Evolutionary conservation across 2,888 invertebrate genomes (phyloP).

Genomic region (Thera britannica): DNA sequence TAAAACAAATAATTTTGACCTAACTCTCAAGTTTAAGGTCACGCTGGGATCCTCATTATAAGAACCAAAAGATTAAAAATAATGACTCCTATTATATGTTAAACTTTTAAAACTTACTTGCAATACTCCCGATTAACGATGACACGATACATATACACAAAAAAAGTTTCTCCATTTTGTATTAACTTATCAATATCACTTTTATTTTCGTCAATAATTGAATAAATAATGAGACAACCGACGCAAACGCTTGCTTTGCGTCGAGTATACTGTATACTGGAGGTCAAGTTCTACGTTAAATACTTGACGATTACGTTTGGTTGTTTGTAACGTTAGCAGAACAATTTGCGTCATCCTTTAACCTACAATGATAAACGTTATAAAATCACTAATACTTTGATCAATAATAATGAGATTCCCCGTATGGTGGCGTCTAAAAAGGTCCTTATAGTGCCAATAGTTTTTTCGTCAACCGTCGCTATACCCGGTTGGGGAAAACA

Average conservation of each 20-base stretch:
- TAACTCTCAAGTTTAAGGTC: not conserved
- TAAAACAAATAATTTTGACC: not conserved
- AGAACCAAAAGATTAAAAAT: not conserved
- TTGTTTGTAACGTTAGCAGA: slow-evolving; percentile 64
- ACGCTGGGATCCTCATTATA: too few relatives aligned
- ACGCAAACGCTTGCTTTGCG: slow-evolving; percentile 31
- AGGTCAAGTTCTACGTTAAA: slow-evolving; percentile 72
- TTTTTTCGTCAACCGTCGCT: too few relatives aligned
- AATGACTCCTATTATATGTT: not conserved
- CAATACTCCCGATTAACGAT: slow-evolving; percentile 55
- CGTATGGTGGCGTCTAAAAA: too few relatives aligned
- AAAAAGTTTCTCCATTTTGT: slow-evolving; percentile 55
- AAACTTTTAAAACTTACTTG: slow-evolving; percentile 3
- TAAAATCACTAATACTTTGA: too few relatives aligned
- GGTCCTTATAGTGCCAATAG: too few relatives aligned
- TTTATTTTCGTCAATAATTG: not conserved
- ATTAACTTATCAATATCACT: slow-evolving; percentile 41
- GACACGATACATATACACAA: slow-evolving; percentile 58
- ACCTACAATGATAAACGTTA: not conserved
- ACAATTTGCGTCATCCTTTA: slow-evolving; percentile 29
- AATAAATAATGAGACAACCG: slow-evolving; percentile 27
- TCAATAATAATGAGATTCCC: too few relatives aligned
- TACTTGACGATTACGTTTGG: slow-evolving; percentile 65
- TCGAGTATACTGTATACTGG: slow-evolving; percentile 66
- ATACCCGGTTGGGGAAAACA: too few relatives aligned